A percentile compares a stretch with the other conserved stretches of the same genome.
phyloP scores from a whole-genome alignment of 2,888 invertebrate genomes.

The Drosophila recens region DNA sequence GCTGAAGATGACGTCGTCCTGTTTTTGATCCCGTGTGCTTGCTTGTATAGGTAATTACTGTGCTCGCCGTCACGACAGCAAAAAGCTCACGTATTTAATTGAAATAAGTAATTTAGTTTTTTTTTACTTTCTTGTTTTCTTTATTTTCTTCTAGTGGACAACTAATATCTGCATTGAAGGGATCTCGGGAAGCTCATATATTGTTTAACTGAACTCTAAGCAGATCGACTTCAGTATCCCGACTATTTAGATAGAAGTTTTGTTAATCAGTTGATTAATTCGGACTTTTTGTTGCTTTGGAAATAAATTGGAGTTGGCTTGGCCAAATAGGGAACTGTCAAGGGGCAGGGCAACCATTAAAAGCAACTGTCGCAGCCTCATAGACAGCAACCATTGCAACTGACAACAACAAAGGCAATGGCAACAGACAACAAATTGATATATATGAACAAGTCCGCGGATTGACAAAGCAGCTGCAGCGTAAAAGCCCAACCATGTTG shows the following conservation, averaged over 20 bases:
- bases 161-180: constrained; percentile 57
- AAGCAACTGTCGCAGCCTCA: constrained; percentile 54
- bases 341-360: constrained; percentile 25
- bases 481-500: constrained; percentile 74
- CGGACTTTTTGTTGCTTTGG: constrained; percentile 2
- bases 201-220: neutral
- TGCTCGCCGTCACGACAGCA: constrained; percentile 34
- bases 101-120: constrained; percentile 37
- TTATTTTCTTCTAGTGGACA: neutral
- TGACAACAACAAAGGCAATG: constrained; percentile 55
- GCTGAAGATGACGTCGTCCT: constrained; percentile 67
- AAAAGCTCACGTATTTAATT: constrained; percentile 57
- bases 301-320: constrained; percentile 46
- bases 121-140: neutral
- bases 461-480: constrained; percentile 78
- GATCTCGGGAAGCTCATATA: neutral
- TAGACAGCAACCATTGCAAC: constrained; percentile 18
- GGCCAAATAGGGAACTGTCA: constrained; percentile 40
- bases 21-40: constrained; percentile 25
- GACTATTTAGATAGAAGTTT: neutral
- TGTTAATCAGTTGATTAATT: constrained; percentile 6
- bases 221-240: neutral
- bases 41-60: constrained; percentile 54
- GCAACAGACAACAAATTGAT: constrained; percentile 75
- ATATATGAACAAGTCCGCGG: constrained; percentile 71